Conservation (phyloP, 2,888 invertebrate species). For the Acanthoscelides obtectus region DNA sequence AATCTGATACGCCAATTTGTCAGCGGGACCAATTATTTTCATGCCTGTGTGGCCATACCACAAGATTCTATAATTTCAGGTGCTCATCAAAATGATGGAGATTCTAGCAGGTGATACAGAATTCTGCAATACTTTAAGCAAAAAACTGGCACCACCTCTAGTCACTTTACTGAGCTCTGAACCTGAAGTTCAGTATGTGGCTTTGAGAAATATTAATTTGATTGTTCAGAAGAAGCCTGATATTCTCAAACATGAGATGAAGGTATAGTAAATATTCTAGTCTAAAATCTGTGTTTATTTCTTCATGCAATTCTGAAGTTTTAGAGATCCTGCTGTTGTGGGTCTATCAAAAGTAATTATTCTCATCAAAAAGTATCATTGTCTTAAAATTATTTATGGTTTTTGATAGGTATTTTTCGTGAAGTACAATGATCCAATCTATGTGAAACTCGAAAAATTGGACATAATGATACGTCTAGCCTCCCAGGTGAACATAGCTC, state of each 20-base stretch:
- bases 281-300: too few relatives aligned
- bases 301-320: not conserved
- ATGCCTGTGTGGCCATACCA: too few relatives aligned
- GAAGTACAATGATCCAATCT: conserved; percentile 99
- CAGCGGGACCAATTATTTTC: too few relatives aligned
- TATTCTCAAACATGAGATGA: conserved; percentile 99
- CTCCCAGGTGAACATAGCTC: conserved; percentile 96
- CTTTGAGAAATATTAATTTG: conserved; percentile 94
- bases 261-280: conserved; percentile 54
- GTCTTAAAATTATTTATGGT: too few relatives aligned
- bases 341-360: too few relatives aligned
- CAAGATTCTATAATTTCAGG: too few relatives aligned
- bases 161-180: conserved; percentile 97
- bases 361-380: too few relatives aligned
- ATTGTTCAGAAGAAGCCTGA: conserved; percentile 99
- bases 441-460: conserved; percentile 96
- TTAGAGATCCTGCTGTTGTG: too few relatives aligned
- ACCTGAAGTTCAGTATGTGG: conserved; percentile 99
- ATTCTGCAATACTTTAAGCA: conserved; percentile 87
- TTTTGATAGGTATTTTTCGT: conserved; percentile 85
- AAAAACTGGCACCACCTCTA: conserved; percentile 97
- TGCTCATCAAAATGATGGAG: conserved; percentile 91
- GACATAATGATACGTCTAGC: conserved; percentile 99
- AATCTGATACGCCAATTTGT: too few relatives aligned
- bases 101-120: conserved; percentile 87